Conservation (phyloP, 1,140 invertebrate species). For the Caerostris extrusa region DNA sequence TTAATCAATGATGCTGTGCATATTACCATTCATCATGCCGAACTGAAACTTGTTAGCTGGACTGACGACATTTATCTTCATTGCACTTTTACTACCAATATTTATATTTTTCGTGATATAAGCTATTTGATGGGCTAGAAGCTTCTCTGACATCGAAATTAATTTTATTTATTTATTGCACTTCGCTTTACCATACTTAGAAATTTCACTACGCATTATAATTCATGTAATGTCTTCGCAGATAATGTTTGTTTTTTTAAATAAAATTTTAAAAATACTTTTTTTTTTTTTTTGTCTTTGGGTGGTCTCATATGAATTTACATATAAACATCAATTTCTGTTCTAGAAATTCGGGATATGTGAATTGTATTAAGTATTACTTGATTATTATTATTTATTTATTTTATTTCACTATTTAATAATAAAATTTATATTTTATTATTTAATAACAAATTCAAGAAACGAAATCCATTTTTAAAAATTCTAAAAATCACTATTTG, state of each 20-base stretch:
- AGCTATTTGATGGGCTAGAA: not conserved
- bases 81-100: conserved; percentile 2
- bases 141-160: conserved; percentile 23
- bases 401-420: too few relatives aligned
- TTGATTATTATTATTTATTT: too few relatives aligned
- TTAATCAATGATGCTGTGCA: not conserved
- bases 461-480: too few relatives aligned
- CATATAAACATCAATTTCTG: not conserved
- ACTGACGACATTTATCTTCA: conserved; percentile 35
- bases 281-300: not conserved
- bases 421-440: too few relatives aligned
- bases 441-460: too few relatives aligned
- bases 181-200: conserved; percentile 41
- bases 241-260: not conserved
- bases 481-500: too few relatives aligned
- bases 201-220: conserved; percentile 32
- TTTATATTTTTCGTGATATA: not conserved
- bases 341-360: too few relatives aligned
- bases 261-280: not conserved
- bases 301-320: not conserved
- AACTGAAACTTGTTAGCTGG: conserved; percentile 57
- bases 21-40: not conserved
- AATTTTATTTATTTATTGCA: conserved; percentile 54
- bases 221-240: conserved; percentile 22
- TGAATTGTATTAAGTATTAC: too few relatives aligned